phyloP scores from a whole-genome alignment of 2,113 vertebrate genomes.

The Aegotheles bennettii region DNA sequence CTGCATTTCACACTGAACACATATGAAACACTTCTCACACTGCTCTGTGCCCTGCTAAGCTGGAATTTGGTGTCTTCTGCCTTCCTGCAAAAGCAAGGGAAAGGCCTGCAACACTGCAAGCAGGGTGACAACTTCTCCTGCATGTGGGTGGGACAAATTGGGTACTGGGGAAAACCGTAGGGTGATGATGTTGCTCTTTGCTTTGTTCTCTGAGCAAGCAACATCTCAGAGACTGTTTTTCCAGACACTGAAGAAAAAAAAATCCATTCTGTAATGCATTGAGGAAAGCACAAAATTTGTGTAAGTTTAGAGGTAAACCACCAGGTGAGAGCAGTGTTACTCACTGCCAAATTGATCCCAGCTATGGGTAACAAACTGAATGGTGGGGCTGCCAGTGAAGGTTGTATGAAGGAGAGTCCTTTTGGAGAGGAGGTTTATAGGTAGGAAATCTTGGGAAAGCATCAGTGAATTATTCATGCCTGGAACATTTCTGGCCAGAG shows the following conservation, averaged over 20 bases:
- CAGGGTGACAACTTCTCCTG: neutral
- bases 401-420: neutral
- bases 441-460: neutral
- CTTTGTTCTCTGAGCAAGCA: neutral
- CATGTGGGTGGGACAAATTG: neutral
- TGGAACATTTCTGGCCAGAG: neutral
- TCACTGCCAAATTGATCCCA: neutral
- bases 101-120: neutral
- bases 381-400: neutral
- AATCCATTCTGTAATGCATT: neutral
- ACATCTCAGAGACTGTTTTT: neutral
- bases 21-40: neutral
- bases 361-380: neutral
- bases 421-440: neutral
- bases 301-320: neutral
- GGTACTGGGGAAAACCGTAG: neutral
- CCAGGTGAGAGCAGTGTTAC: neutral
- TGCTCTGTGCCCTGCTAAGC: neutral
- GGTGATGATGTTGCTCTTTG: neutral
- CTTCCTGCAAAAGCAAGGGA: neutral
- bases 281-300: neutral
- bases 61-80: neutral
- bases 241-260: neutral
- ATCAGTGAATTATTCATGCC: neutral
- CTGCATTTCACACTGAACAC: rapidly evolving